Base-by-base conservation (phyloP, 1,140 invertebrate genomes). In the Habropoda laboriosa region DNA sequence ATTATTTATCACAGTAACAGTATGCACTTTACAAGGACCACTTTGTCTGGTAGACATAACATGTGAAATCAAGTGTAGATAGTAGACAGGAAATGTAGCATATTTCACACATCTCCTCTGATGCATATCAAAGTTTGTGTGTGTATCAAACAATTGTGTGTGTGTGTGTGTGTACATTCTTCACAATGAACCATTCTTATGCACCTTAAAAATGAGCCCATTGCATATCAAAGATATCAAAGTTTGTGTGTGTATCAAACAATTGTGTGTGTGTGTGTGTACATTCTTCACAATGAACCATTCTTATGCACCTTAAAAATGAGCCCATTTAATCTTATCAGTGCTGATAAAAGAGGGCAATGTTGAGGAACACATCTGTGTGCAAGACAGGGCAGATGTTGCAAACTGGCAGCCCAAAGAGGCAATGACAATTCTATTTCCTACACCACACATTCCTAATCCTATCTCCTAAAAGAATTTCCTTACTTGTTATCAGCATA, bases 401-500 rank as follows among this genome's bases (percentile, higher is more conserved):
- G 66, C 55, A 60, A 70, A 45, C 27, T 60, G 45, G 12, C 21
- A n/a, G n/a, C 8, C 16, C 32, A 49, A 77, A 81, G 18, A 51
- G 40, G 24, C 40, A 71, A 58, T 21, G 32, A 38, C 60, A 84
- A 66, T 84, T 80, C 30, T 47, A 72, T 55, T 24, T 73, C 30
- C 55, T 60, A 40, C 30, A n/a, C n/a, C n/a, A n/a, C 66, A 40
- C 53, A 71, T 58, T 80, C 42, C 32, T 66, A 40, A 71, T 79
- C 35, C 45, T 75, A 79, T 64, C 67, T 78, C 38, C 51, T 51
- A 55, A 85, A 82, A 72, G 67, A 76, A 80, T 60, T 79, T 80
- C 80, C 49, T 35, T 82, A 47, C 85, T 86, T 78, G 73, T 87
- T 86, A 87, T 86, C 84, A 75, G 42, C 57, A 71, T 76, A 72